These are phyloP conservation scores for Pheucticus melanocephalus DNA, from an alignment of 2,113 vertebrate genomes.

Conservation along the genomic window DNA sequence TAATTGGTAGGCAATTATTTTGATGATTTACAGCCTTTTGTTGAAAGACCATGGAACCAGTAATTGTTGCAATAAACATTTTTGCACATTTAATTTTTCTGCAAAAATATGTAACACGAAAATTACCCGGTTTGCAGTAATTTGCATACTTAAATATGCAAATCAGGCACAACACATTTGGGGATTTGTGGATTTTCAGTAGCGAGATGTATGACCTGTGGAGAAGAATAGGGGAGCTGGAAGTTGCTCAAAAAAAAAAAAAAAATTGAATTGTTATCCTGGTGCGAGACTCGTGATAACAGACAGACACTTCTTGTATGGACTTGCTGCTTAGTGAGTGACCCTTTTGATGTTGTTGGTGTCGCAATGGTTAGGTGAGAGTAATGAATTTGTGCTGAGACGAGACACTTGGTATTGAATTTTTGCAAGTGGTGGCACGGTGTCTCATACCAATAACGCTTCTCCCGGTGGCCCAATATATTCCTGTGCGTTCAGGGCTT, in stretches of 20 bases:
- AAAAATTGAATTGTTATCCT: background rate
- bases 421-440: background rate
- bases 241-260: slow-evolving; percentile 19
- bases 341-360: slow-evolving; percentile 4
- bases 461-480: background rate
- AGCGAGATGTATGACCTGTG: slow-evolving; percentile 45
- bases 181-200: background rate
- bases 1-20: slow-evolving; percentile 66
- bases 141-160: slow-evolving; percentile 19
- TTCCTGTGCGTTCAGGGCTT: accelerated
- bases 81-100: slow-evolving; percentile 54
- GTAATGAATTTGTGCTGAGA: slow-evolving; percentile 19
- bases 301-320: background rate
- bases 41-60: slow-evolving; percentile 39
- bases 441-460: background rate
- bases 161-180: background rate
- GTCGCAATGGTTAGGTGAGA: background rate
- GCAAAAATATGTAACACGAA: slow-evolving; percentile 56
- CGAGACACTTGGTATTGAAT: slow-evolving; percentile 6
- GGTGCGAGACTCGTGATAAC: slow-evolving; percentile 19
- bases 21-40: slow-evolving; percentile 22
- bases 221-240: slow-evolving; percentile 44
- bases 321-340: slow-evolving; percentile 27
- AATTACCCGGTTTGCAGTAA: slow-evolving; percentile 21
- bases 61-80: slow-evolving; percentile 38